Base-by-base conservation (phyloP, 2,797 vertebrate species). In the Vireo griseus region DNA sequence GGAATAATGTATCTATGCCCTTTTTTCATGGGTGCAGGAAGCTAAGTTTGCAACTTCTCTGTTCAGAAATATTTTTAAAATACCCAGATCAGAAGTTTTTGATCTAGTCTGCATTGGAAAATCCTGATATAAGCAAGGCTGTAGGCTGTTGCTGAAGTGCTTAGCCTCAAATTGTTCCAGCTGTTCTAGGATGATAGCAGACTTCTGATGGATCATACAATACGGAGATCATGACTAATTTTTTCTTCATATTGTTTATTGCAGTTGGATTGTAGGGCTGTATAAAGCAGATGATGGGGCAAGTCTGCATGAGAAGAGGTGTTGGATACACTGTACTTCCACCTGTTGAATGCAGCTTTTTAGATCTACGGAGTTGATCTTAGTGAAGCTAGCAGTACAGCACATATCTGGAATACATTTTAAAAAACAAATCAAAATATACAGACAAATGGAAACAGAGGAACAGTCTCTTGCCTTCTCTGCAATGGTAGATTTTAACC, bases 81-180 rank as follows among this genome's bases (percentile, higher is more conserved):
- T 93, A 73, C 28, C 73, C 9, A 4, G 72, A 85, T 94, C 58
- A 65, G 76, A 75, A 94, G 88, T 68, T 95, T 97, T 62, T 54
- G 51, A 95, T 96, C 69, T 91, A 96, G 39, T 83, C 81, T 92
- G 65, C 92, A 74, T 90, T 48, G 39, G 88, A 95, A 97, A 93
- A 85, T 81, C 88, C 94, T 91, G 72, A 91, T 95, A 86, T 12
- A 96, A 95, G 93, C 68, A 90, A 94, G 86, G 71, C 86, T 78
- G 76, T 69, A 88, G 88, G 87, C 78, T 90, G 85, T 87, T 93
- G 42, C 65, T 90, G 87, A 96, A 95, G 67, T 95, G 85, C 91
- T 94, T 95, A 87, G 51, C 79, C 66, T 92, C 71, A 91, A 94
- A 96, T 95, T 94, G 63, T 94, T 95, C 92, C 95, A 97, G 97